A percentile compares a stretch with the other conserved stretches of the same genome.
Conservation (phyloP, 2,797 vertebrate genomes). For the Myoxocephalus aenaeus region DNA sequence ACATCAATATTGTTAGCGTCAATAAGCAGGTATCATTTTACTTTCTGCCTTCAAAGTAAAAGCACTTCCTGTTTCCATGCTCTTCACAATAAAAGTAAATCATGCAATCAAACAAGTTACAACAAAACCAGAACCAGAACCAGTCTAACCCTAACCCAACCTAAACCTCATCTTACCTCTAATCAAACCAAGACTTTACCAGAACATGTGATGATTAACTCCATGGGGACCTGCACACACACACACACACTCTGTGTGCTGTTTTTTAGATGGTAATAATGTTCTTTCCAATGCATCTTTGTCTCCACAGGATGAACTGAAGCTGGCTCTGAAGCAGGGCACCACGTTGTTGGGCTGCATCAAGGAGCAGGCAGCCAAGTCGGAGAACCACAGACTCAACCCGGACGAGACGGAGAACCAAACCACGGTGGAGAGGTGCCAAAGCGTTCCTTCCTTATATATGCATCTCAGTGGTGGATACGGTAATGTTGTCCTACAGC, state of each 20-base stretch:
- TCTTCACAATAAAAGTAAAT: too few species aligned
- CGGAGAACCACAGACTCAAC: conserved; percentile 86
- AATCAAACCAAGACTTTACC: too few species aligned
- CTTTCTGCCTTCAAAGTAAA: too few species aligned
- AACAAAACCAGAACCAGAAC: too few species aligned
- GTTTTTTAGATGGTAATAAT: background rate
- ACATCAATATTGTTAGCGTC: too few species aligned
- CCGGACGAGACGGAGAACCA: conserved; percentile 92
- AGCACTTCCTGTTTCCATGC: too few species aligned
- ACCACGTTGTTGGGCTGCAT: conserved; percentile 90
- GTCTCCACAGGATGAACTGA: conserved; percentile 89
- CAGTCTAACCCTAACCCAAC: too few species aligned
- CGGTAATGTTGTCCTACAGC: background rate
- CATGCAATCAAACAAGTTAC: too few species aligned
- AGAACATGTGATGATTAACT: too few species aligned
- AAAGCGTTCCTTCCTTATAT: background rate
- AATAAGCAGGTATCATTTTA: too few species aligned
- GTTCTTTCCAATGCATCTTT: background rate
- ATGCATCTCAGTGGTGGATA: background rate
- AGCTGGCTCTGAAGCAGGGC: conserved; percentile 91
- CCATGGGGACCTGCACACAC: too few species aligned
- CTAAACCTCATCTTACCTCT: too few species aligned
- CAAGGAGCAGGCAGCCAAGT: conserved; percentile 88
- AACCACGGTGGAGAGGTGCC: conserved; percentile 91
- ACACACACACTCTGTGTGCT: background rate